Evolutionary conservation across 2,113 vertebrate species (phyloP), one percentile per base, ranked within the genome.

Genomic region (Prionailurus viverrinus): DNA sequence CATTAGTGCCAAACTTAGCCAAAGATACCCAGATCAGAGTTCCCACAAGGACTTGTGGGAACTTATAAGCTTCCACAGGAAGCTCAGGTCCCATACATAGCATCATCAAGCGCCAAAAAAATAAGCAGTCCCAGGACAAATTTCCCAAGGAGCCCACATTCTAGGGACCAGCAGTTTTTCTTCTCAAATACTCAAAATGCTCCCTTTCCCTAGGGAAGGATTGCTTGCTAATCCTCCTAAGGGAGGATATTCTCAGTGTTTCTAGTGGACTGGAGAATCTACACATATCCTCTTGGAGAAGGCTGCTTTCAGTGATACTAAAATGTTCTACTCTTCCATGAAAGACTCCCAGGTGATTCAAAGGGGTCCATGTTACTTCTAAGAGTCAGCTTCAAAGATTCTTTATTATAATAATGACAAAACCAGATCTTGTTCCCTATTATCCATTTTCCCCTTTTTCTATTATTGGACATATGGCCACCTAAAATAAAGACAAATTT

Each of bases 301-400:
- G 73, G 33, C 36, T 86, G 31, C 33, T 91, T 91, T 94, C 66
- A 91, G 68, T 63, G 23, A 83, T 39, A 65, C 61, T 55, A 88
- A 82, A 31, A 71, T 83, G 53, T 53, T 65, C 7, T 65, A 48
- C 53, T 81, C 45, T 88, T 83, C 69, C 78, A 53, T 36, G 73
- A 69, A 80, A 94, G n/a, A 79, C 7, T 63, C 29, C 31, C 0
- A 88, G 14, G 76, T 63, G 31, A 94, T 83, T 83, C 29, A 73
- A 36, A 95, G 23, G 53, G 53, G 21, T 33, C 25, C 76, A 91
- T 36, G 41, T 86, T 80, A 73, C 5, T 89, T 92, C 80, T 87
- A 97, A 87, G 69, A 87, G 65, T 91, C 69, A 94, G 16, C 58
- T 82, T 87, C 18, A 78, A 94, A 25, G 39, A 91, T 94, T 76